Base-by-base conservation (phyloP, 2,113 vertebrate species). In the Cranoglanis bouderius region DNA sequence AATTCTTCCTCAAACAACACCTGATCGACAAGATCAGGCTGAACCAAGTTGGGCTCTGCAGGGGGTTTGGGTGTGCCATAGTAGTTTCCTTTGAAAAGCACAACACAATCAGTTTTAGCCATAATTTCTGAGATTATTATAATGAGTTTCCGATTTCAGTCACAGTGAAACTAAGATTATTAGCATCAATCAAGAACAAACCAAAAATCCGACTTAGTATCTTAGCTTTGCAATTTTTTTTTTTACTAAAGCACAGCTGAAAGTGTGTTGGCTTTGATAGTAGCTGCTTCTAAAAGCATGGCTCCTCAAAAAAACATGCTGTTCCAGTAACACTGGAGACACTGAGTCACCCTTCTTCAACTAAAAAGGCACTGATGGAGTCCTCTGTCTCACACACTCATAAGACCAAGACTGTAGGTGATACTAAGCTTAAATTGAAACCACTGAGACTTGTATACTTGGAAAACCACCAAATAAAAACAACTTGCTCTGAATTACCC, bases 61-160 rank as follows among this genome's bases (percentile, higher is more conserved):
- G 98, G 97, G 90, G 98, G 98, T 91, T 99, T 99, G 0, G 98
- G 98, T 9, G 98, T 99, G 46, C 98, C 98, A 18, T 99, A 99
- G 93, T 98, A 99, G 92, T 99, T 99, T 86, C 98, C 98, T 99
- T 93, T 40, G 13, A 80, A 82, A 90, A 82, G 35, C 29, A 3
- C 49, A 87, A 21, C 46, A 84, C 29, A 2, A 57, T 85, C 26
- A 55, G 14, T 24, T 81, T 86, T 53, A 21, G 53, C 18, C 10
- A 51, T 77, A 14, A 53, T 82, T 70, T 74, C 14, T 77, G 7
- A 32, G 75, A 85, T 65, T 0, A 53, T 32, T 21, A 57, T 38
- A 57, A 82, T 13, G 4, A 43, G 21, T 40, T 82, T 40, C 0
- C 19, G 13, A 40, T 77, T 88, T 57, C 26, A n/a, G 13, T 49